Conservation (phyloP, 2,888 invertebrate species). For the Pristionchus mayeri region DNA sequence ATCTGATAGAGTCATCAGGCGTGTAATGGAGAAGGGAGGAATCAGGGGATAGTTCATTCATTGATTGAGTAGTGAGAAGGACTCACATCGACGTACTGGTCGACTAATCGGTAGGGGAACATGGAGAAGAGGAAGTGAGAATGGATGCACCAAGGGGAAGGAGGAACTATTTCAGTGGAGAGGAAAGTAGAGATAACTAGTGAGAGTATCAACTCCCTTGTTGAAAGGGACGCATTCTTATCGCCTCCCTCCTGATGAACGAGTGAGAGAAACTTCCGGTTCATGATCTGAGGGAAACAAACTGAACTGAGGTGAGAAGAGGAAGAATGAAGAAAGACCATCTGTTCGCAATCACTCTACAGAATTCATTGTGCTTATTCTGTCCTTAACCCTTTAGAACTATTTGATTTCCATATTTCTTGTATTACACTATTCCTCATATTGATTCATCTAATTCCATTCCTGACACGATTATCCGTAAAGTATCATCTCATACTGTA, state of each 20-base stretch:
- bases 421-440: too few relatives aligned
- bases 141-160: background rate
- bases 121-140: background rate
- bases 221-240: too few relatives aligned
- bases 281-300: background rate
- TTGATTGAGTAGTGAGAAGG: background rate
- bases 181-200: background rate
- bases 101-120: conserved; percentile 9
- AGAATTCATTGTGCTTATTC: too few relatives aligned
- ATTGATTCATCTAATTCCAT: too few relatives aligned
- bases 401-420: too few relatives aligned
- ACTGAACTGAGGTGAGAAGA: too few relatives aligned
- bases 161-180: too few relatives aligned
- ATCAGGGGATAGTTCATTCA: background rate
- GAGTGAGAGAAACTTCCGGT: background rate
- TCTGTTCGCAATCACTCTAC: too few relatives aligned
- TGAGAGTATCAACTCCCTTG: background rate
- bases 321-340: too few relatives aligned
- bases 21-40: background rate
- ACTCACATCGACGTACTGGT: conserved; percentile 15
- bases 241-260: background rate
- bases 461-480: too few relatives aligned
- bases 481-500: too few relatives aligned
- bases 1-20: background rate
- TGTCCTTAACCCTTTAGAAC: too few relatives aligned